Conservation (phyloP, 2,888 invertebrate genomes). For the Tetropium fuscum region DNA sequence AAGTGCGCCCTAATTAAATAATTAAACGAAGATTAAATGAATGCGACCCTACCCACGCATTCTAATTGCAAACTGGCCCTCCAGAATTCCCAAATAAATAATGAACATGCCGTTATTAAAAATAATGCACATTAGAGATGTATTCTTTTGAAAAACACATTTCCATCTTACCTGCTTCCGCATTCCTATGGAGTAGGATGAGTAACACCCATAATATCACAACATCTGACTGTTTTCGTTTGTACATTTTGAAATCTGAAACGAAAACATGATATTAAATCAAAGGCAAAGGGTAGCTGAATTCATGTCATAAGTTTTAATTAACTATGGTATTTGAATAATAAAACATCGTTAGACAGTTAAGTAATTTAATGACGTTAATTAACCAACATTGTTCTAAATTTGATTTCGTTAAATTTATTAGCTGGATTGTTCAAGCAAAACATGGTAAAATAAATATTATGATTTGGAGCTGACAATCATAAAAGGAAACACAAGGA, state of each 20-base stretch:
- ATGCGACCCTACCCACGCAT: no score
- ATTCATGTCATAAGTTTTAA: slow-evolving; percentile 9
- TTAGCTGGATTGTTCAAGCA: background rate
- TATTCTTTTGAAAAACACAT: background rate
- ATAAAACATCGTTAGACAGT: slow-evolving; percentile 10
- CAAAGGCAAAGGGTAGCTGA: slow-evolving; percentile 1
- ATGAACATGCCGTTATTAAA: no score
- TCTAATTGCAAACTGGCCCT: no score
- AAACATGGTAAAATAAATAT: background rate
- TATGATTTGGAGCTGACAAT: background rate
- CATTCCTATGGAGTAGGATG: slow-evolving; percentile 10
- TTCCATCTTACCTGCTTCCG: slow-evolving; percentile 22
- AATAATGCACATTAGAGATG: background rate
- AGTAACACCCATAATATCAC: slow-evolving; percentile 21
- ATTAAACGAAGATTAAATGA: no score
- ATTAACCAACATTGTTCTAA: slow-evolving; percentile 13
- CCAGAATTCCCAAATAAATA: no score
- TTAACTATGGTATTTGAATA: slow-evolving; percentile 6
- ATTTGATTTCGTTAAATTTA: slow-evolving; percentile 9
- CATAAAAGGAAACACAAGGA: no score
- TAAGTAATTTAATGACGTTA: slow-evolving; percentile 7
- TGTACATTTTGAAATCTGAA: slow-evolving; percentile 25
- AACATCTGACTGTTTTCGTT: slow-evolving; percentile 7
- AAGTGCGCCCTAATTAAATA: no score
- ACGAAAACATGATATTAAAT: slow-evolving; percentile 9